A percentile compares a stretch with the other conserved stretches of the same genome.
Evolutionary conservation across 1,140 invertebrate species (phyloP).

Genomic region (Leptoteleia sp.): DNA sequence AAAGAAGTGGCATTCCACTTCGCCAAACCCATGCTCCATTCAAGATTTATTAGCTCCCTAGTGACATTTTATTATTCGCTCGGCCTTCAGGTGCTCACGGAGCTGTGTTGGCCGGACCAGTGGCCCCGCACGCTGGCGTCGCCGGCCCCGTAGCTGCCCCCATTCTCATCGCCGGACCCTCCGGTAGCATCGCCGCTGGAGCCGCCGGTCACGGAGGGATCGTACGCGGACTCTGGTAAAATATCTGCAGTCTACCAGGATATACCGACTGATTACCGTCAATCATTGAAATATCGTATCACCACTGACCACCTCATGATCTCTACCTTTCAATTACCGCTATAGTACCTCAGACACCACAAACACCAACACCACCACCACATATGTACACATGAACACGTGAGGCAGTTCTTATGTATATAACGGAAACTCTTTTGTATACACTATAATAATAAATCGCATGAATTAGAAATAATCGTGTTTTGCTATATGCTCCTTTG

Average conservation of each 20-base stretch:
- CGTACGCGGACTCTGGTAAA: conserved; percentile 61
- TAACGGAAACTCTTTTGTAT: conserved; percentile 56
- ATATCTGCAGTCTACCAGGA: too few relatives aligned
- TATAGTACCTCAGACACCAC: conserved; percentile 74
- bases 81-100: conserved; percentile 64
- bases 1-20: conserved; percentile 27
- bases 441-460: conserved; percentile 61
- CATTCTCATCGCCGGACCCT: conserved; percentile 77
- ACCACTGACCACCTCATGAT: conserved; percentile 68
- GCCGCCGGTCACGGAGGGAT: conserved; percentile 70
- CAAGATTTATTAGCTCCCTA: conserved; percentile 24
- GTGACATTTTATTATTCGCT: conserved; percentile 22
- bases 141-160: conserved; percentile 75
- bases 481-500: too few relatives aligned
- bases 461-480: conserved; percentile 46
- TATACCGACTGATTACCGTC: conserved; percentile 71
- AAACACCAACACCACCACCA: conserved; percentile 11
- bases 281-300: conserved; percentile 59
- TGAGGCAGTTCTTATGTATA: conserved; percentile 58
- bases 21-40: conserved; percentile 18
- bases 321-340: conserved; percentile 71
- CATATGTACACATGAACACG: conserved; percentile 44
- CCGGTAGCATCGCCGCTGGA: conserved; percentile 76
- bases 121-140: conserved; percentile 72
- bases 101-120: conserved; percentile 74